These are phyloP conservation scores for Hippoglossus hippoglossus DNA, from an alignment of 2,797 vertebrate genomes.

Conservation along the genomic window DNA sequence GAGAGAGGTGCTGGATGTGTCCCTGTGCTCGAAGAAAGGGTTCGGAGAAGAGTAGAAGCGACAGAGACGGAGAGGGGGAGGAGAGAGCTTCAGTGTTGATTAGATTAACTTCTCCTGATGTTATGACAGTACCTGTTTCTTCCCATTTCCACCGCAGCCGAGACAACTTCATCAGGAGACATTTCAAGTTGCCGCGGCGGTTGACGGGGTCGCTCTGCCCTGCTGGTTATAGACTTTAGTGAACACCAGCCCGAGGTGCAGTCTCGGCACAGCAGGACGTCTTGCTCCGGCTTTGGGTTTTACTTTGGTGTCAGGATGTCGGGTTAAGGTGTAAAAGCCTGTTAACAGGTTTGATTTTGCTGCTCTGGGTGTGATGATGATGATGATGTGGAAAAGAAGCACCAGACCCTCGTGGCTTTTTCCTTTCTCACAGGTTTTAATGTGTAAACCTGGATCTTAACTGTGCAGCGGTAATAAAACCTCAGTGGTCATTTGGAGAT, in stretches of 20 bases:
- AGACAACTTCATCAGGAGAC: conserved; percentile 46
- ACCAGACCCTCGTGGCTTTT: conserved; percentile 20
- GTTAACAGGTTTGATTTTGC: conserved; percentile 26
- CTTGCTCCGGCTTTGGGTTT: conserved; percentile 33
- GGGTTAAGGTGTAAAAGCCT: conserved; percentile 47
- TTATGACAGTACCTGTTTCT: conserved; percentile 19
- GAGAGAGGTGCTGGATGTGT: conserved; percentile 2
- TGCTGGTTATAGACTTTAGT: conserved; percentile 24
- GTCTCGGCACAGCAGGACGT: conserved; percentile 17
- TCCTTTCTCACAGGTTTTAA: background rate
- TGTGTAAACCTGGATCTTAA: conserved; percentile 9
- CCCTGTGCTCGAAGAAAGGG: conserved; percentile 27
- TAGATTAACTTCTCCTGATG: conserved; percentile 25
- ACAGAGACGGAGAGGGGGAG: background rate
- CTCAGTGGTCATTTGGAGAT: conserved; percentile 15
- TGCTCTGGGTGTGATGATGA: conserved; percentile 15
- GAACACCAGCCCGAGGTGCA: conserved; percentile 38
- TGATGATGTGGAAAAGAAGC: conserved; percentile 11
- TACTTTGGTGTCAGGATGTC: conserved; percentile 30
- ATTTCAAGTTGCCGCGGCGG: conserved; percentile 26
- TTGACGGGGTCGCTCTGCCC: conserved; percentile 30
- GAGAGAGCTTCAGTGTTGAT: conserved; percentile 24
- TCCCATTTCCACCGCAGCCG: conserved; percentile 29
- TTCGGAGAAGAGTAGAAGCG: conserved; percentile 1
- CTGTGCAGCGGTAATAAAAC: background rate